Conservation (phyloP, 2,888 invertebrate genomes). For the Oscheius sp. region DNA sequence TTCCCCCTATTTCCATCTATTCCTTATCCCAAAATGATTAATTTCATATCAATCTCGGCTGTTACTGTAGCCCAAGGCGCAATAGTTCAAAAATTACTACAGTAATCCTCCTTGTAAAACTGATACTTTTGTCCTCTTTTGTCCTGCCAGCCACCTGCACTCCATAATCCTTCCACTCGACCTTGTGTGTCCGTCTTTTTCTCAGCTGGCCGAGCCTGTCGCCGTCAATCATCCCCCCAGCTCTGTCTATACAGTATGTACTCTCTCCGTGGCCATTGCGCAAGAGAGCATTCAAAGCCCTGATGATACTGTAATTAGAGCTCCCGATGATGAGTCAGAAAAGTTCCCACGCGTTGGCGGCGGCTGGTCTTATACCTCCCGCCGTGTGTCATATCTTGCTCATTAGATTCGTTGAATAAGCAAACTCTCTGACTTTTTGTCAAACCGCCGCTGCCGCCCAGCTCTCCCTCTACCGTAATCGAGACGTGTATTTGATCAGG, state of each 20-base stretch:
- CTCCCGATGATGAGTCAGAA: slow-evolving; percentile 2
- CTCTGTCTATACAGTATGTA: slow-evolving; percentile 1
- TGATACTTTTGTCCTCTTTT: no score
- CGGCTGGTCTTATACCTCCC: slow-evolving; percentile 1
- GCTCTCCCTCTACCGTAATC: slow-evolving; percentile 26
- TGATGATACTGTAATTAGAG: neutral
- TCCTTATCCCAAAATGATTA: no score
- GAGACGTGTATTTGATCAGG: slow-evolving; percentile 29
- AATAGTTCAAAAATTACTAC: no score
- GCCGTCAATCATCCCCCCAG: slow-evolving; percentile 21
- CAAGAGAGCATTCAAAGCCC: neutral
- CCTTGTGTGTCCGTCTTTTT: slow-evolving; percentile 21
- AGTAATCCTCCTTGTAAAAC: no score
- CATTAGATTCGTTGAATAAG: no score
- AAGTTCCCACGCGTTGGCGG: neutral
- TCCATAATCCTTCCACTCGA: slow-evolving; percentile 9
- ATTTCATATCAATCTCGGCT: no score
- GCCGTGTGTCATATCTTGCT: neutral
- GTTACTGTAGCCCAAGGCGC: no score
- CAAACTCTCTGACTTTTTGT: slow-evolving; percentile 12
- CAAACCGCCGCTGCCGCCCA: slow-evolving; percentile 11
- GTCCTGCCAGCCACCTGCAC: slow-evolving; percentile 24
- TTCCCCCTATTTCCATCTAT: no score
- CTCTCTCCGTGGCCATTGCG: slow-evolving; percentile 8
- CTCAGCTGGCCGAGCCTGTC: slow-evolving; percentile 16